A percentile compares a stretch with the other conserved stretches of the same genome.
Evolutionary conservation across 2,113 vertebrate species (phyloP).

Genomic region (Riparia riparia): DNA sequence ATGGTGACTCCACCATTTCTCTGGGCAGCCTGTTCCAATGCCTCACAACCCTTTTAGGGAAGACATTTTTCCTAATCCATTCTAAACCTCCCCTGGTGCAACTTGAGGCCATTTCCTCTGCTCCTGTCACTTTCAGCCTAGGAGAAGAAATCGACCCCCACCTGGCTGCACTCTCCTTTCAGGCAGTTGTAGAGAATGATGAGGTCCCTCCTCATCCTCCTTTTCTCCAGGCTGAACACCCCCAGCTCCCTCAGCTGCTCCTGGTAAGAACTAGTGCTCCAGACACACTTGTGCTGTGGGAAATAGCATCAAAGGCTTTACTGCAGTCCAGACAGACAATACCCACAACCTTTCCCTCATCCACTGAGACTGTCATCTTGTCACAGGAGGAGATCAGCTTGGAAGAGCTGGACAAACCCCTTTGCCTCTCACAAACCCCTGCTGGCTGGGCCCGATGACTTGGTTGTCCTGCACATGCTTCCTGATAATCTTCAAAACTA

Average conservation of each 20-base stretch:
- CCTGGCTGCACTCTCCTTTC: neutral
- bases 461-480: neutral
- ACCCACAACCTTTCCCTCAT: neutral
- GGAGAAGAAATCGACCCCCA: fast-evolving
- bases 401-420: too few species aligned
- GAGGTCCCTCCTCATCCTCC: neutral
- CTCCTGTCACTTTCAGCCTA: too few species aligned
- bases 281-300: neutral
- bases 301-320: neutral
- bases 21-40: neutral
- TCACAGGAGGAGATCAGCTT: neutral
- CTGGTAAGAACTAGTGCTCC: neutral
- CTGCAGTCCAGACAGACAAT: neutral
- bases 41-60: neutral
- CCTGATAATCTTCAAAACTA: neutral
- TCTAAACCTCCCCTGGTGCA: neutral
- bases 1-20: neutral
- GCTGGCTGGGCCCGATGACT: neutral
- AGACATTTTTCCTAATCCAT: neutral
- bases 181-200: neutral
- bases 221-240: neutral
- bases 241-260: neutral
- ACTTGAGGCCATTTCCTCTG: neutral
- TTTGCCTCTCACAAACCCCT: neutral
- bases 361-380: neutral